Evolutionary conservation across 2,888 invertebrate species (phyloP), one percentile per base, ranked within the genome.

Genomic region (Pheosia gnoma): DNA sequence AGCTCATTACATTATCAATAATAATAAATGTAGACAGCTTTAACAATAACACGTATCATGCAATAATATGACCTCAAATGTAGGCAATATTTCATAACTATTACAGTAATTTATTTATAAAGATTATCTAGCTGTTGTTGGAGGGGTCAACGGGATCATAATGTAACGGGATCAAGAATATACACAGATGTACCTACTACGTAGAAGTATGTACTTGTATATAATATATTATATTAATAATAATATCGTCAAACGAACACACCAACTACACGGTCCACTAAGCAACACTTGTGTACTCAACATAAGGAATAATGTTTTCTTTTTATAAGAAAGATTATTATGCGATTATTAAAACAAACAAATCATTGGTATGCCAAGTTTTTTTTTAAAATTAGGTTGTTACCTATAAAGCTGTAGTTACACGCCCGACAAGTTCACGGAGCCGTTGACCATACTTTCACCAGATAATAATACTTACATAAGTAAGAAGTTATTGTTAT

Each of bases 51-150:
- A 75, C 67, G 69, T 64, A 68, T 68, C 67, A 75, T 75, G 62
- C 59, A 66, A 66, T 62, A 71, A 60, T 49, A 58, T 69, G 75
- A 74, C 76, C 74, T 71, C 65, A 66, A 59, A 45, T 52, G 66
- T 61, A 63, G 66, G 66, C 66, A 65, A 76, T 74, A 74, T 74
- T 78, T 71, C 73, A 70, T 77, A 79, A 74, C 69, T 13, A 59
- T 56, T 59, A 58, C 41, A 39, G 58, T 61, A 59, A 37, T n/a
- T 49, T 51, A 47, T n/a, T 5, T 67, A 61, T 49, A 70, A 63
- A 68, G 72, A 74, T 77, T 76, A 82, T 78, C 77, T 78, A 66
- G 76, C 75, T 78, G 77, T 78, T 81, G 75, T 80, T 79, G 78
- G 73, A 54, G 64, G 68, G 71, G 71, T 76, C 78, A 25, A 25